Conservation (phyloP, 2,888 invertebrate genomes). For the Drosophila mercatorum region DNA sequence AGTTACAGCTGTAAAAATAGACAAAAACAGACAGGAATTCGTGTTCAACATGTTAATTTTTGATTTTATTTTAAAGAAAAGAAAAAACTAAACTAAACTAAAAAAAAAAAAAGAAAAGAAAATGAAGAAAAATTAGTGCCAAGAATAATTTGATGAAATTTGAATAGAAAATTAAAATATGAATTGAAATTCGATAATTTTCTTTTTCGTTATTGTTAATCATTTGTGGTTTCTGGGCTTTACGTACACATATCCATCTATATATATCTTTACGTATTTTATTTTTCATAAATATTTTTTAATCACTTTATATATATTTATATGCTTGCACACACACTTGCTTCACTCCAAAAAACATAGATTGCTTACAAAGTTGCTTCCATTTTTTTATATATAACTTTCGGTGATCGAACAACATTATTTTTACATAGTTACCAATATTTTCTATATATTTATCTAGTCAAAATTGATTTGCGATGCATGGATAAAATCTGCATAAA, state of each 20-base stretch:
- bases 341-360: neutral
- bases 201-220: slow-evolving; percentile 52
- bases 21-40: slow-evolving; percentile 7
- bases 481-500: neutral
- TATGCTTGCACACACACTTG: slow-evolving; percentile 1
- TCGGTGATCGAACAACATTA: neutral
- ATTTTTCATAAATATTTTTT: neutral
- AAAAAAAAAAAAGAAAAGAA: neutral
- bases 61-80: slow-evolving; percentile 10
- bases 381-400: neutral
- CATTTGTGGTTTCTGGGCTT: slow-evolving; percentile 54
- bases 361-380: neutral
- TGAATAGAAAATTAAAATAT: slow-evolving; percentile 66
- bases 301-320: neutral
- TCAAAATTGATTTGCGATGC: neutral
- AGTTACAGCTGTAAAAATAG: slow-evolving; percentile 18
- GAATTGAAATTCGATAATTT: slow-evolving; percentile 58
- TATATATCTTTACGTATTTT: neutral
- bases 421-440: neutral
- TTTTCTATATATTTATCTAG: neutral
- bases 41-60: slow-evolving; percentile 59
- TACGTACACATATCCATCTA: slow-evolving; percentile 4
- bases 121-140: neutral
- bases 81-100: slow-evolving; percentile 5
- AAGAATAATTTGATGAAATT: slow-evolving; percentile 9